Base-by-base conservation (phyloP, 2,888 invertebrate genomes). In the Scaptomyza reducta region DNA sequence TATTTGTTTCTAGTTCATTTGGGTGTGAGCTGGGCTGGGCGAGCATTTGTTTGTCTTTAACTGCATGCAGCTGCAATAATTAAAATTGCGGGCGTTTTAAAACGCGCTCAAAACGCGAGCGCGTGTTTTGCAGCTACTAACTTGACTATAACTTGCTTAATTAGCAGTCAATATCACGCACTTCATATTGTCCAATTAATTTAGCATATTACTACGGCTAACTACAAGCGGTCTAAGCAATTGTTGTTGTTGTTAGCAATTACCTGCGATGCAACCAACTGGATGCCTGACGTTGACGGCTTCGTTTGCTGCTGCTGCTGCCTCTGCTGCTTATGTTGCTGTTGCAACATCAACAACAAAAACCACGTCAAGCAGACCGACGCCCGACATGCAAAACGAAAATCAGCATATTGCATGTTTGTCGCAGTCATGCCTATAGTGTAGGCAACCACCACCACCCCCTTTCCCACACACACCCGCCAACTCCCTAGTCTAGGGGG, bases 141-240 rank as follows among this genome's bases (percentile, higher is more conserved):
- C 74, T 74, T 67, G 73, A 51, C 79, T 64, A 68, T 80, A 84
- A 80, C 82, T 80, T 75, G 74, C 70, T 82, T 89, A 89, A 89
- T 89, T 90, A 88, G 81, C 90, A 84, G 90, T 82, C 89, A 88
- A 88, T 89, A 89, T 79, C 86, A 89, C 83, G 85, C 88, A 87
- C 85, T 87, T 77, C 85, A 88, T 78, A 81, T 69, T 64, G 82
- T 76, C 83, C 90, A 89, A 89, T 89, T 89, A 90, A 86, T 80
- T 88, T 84, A 88, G 80, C 88, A 88, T 84, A 88, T 86, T 80
- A 88, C 87, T 70, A 44, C 69, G 60, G 58, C 83, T 84, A 84
- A 84, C 82, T 71, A 74, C 65, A 62, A 66, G 59, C 45, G 60
- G 64, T 65, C 54, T 54, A 41, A 40, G 55, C 66, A 66, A 60